Evolutionary conservation across 2,797 vertebrate genomes (phyloP).

Genomic region (Gallinago solitaria): DNA sequence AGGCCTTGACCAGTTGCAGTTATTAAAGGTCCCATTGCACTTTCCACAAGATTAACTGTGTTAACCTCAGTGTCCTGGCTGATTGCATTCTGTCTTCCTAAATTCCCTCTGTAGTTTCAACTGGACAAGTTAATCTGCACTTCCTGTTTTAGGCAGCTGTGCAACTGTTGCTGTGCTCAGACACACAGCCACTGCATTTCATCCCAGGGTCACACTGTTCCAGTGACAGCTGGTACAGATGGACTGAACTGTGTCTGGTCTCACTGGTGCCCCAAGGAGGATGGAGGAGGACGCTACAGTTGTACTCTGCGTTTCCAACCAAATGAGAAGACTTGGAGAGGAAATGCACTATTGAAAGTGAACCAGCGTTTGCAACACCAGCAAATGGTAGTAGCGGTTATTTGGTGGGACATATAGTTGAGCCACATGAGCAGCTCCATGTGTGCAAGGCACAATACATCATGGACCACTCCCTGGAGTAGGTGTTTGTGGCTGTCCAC

Average conservation of each 20-base stretch:
- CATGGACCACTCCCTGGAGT: background rate
- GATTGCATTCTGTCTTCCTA: conserved; percentile 72
- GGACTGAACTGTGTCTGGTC: rapidly evolving
- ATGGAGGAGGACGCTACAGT: background rate
- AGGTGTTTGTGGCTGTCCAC: background rate
- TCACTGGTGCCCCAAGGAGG: background rate
- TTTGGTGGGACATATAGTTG: background rate
- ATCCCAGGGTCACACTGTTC: background rate
- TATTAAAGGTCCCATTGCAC: conserved; percentile 72
- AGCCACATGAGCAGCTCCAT: background rate
- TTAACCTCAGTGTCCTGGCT: conserved; percentile 69
- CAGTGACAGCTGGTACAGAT: rapidly evolving
- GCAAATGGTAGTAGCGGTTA: background rate
- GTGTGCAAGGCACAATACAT: background rate
- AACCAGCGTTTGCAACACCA: background rate
- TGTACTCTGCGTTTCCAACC: background rate
- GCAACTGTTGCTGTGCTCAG: background rate
- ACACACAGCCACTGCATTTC: background rate
- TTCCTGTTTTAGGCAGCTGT: conserved; percentile 27
- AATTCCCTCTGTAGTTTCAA: conserved; percentile 63
- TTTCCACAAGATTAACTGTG: conserved; percentile 72
- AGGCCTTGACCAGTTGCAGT: conserved; percentile 67
- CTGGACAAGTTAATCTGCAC: conserved; percentile 66
- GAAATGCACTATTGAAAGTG: background rate
- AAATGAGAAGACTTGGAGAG: background rate